A percentile compares a stretch with the other conserved stretches of the same genome.
phyloP scores from a whole-genome alignment of 1,140 invertebrate genomes.

The Asobara japonica region DNA sequence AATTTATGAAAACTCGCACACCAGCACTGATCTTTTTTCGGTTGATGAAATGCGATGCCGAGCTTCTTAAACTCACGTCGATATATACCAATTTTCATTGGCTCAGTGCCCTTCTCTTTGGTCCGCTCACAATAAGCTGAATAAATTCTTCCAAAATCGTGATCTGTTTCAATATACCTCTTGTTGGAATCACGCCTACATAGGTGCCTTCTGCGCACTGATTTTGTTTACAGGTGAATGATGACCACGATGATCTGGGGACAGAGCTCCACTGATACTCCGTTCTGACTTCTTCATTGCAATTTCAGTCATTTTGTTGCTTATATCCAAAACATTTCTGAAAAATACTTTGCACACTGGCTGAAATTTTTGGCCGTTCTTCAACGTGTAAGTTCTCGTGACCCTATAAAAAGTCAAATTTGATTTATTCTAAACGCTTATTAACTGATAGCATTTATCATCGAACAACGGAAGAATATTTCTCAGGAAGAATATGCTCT shows the following conservation, averaged over 20 bases:
- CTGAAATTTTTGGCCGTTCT: not conserved
- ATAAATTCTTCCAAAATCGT: not conserved
- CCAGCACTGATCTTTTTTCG: not conserved
- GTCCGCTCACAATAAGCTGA: not conserved
- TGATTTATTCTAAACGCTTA: too few species aligned
- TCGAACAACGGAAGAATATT: too few species aligned
- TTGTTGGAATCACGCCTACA: not conserved
- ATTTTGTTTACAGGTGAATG: not conserved
- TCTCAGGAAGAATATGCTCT: too few species aligned
- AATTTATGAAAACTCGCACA: not conserved
- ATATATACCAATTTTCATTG: not conserved
- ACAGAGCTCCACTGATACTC: not conserved
- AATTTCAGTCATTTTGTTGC: not conserved
- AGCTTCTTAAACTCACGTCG: not conserved
- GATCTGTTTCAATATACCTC: not conserved
- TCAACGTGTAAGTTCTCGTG: not conserved
- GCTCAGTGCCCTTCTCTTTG: not conserved
- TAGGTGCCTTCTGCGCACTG: not conserved
- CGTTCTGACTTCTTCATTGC: not conserved
- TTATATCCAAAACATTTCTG: not conserved
- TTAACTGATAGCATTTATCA: too few species aligned
- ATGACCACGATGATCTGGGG: not conserved
- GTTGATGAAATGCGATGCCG: not conserved
- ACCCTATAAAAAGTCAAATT: not conserved
- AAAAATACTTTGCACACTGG: not conserved